Base-by-base conservation (phyloP, 2,888 invertebrate genomes). In the Campoplex capitator region DNA sequence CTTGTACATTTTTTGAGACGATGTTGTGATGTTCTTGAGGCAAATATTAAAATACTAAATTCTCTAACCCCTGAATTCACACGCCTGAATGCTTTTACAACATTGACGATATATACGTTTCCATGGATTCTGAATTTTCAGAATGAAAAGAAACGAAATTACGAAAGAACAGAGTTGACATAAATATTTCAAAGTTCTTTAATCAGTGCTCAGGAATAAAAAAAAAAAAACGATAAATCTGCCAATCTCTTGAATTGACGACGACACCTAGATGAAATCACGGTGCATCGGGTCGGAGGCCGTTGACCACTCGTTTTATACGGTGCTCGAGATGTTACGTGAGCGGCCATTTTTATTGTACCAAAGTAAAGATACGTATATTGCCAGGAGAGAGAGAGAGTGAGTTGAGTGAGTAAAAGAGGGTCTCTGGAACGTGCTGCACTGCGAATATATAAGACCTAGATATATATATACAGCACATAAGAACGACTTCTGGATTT, bases 401-500 rank as follows among this genome's bases (percentile, higher is more conserved):
- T 4, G 38, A 78, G 71, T 76, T 70, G 79, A 73, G 77, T 67
- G 77, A 80, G 67, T 73, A 73, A 76, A 86, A 83, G 83, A 79
- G 51, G 79, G 71, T 62, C 45, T 23, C 74, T 42, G 79, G 76
- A 75, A 83, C 83, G 77, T 76, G 80, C 51, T 48, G 67, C 45
- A 65, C 65, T 13, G 6, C 16, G 18, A 16, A 35, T 67, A 65
- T 54, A 74, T 74, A 35, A 6, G 38, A 38, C 35, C 3, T 73
- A 51, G 35, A 73, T 73, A 62, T 71, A 75, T 28, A 45, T 16
- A 62, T 23, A 38, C 38, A 38, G 68, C 75, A 65, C 45, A 87
- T 78, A 81, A 88, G 87, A 88, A 88, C 85, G 88, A 89, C 87
- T 88, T 68, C 84, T 80, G 82, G 73, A 88, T 87, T 88, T 88